Evolutionary conservation across 1,140 invertebrate genomes (phyloP).

Genomic region (Drosophila melanogaster): Release_6_plus_ISO1_MT NT_037436.4:10382501-10383000

Average conservation of each 20-base stretch:
- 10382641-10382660: conserved; percentile 14
- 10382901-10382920: conserved; percentile 50
- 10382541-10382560: neutral
- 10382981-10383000: conserved; percentile 75
- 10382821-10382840: conserved; percentile 63
- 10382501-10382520: neutral
- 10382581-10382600: neutral
- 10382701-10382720: conserved; percentile 51
- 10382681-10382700: conserved; percentile 32
- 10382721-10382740: conserved; percentile 58
- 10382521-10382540: conserved; percentile 4
- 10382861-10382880: neutral
- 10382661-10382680: conserved; percentile 40
- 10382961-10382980: conserved; percentile 60
- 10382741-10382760: conserved; percentile 54
- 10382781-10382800: conserved; percentile 76
- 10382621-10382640: conserved; percentile 24
- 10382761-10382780: conserved; percentile 68
- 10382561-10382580: conserved; percentile 4
- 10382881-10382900: neutral
- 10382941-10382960: conserved; percentile 83
- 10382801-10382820: conserved; percentile 47
- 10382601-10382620: conserved; percentile 1
- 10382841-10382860: neutral
- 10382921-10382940: conserved; percentile 75